These are phyloP conservation scores for Sphecodes monilicornis DNA, from an alignment of 2,888 invertebrate genomes.

Conservation along the genomic window DNA sequence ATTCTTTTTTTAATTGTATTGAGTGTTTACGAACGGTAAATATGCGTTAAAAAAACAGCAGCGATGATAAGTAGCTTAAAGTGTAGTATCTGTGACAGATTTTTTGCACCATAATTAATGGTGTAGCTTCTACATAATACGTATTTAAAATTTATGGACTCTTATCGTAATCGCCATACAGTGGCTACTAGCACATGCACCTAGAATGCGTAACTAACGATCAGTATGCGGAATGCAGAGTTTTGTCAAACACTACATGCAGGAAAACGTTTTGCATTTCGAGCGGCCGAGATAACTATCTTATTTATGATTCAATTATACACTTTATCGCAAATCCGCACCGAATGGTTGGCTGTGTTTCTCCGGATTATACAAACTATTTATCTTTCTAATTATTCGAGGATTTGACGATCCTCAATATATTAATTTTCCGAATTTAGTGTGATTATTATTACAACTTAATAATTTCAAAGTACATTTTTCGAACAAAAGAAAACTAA, in stretches of 20 bases:
- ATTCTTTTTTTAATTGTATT: too few relatives aligned
- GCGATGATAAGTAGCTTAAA: too few relatives aligned
- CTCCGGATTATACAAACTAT: slow-evolving; percentile 16
- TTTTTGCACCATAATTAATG: not conserved
- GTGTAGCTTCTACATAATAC: not conserved
- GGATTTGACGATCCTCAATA: not conserved
- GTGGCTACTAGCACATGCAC: not conserved
- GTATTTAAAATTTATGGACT: not conserved
- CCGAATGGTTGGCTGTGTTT: not conserved
- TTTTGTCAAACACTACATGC: slow-evolving; percentile 10
- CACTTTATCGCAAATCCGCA: slow-evolving; percentile 34
- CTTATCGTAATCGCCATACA: slow-evolving; percentile 1
- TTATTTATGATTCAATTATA: slow-evolving; percentile 40
- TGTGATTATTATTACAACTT: not conserved
- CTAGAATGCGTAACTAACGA: slow-evolving; percentile 1
- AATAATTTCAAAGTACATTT: not conserved
- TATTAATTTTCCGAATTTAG: not conserved
- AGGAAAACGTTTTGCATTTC: slow-evolving; percentile 17
- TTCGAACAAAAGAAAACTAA: not conserved
- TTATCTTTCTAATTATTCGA: slow-evolving; percentile 20
- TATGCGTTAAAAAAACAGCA: too few relatives aligned
- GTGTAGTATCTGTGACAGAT: not conserved
- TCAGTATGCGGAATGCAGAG: slow-evolving; percentile 11
- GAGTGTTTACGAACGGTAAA: too few relatives aligned
- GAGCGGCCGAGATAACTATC: slow-evolving; percentile 26